Percentiles rank a stretch among this genome's conserved stretches.
These are phyloP conservation scores for Amblyteles armatorius DNA, from an alignment of 2,888 invertebrate species.

Conservation along the genomic window DNA sequence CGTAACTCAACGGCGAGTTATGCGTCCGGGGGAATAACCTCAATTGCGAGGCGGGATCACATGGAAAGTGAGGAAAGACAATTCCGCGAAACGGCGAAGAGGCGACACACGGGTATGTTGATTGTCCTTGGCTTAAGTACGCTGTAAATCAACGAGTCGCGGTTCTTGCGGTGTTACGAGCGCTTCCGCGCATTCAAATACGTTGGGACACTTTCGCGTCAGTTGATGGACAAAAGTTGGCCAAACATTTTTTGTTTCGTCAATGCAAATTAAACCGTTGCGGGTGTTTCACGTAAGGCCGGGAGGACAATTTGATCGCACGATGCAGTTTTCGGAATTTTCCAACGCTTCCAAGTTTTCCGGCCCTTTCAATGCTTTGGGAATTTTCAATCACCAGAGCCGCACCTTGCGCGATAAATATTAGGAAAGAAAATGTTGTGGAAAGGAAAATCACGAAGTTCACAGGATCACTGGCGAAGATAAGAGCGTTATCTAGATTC, in stretches of 20 bases:
- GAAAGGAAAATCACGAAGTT: slow-evolving; percentile 5
- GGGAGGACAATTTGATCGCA: too few relatives aligned
- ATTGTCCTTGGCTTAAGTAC: background rate
- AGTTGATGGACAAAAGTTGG: background rate
- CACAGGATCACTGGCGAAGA: slow-evolving; percentile 13
- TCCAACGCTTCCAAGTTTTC: background rate
- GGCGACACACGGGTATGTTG: background rate
- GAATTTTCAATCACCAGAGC: background rate
- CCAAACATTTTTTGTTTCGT: background rate
- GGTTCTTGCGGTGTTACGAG: background rate
- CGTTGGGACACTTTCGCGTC: background rate
- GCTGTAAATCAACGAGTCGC: background rate
- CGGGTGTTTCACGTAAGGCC: background rate
- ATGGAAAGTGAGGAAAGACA: slow-evolving; percentile 14
- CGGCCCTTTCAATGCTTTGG: background rate
- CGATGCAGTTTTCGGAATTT: too few relatives aligned
- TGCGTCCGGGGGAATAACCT: background rate
- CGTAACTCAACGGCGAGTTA: slow-evolving; percentile 22
- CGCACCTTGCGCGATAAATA: background rate
- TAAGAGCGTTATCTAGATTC: slow-evolving; percentile 18
- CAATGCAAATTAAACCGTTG: background rate
- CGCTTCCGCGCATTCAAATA: background rate
- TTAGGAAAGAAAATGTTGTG: slow-evolving; percentile 17
- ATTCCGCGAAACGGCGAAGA: slow-evolving; percentile 20
- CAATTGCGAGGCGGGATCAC: slow-evolving; percentile 9